Evolutionary conservation across 2,113 vertebrate genomes (phyloP).

Genomic region (Eulemur macaco): DNA sequence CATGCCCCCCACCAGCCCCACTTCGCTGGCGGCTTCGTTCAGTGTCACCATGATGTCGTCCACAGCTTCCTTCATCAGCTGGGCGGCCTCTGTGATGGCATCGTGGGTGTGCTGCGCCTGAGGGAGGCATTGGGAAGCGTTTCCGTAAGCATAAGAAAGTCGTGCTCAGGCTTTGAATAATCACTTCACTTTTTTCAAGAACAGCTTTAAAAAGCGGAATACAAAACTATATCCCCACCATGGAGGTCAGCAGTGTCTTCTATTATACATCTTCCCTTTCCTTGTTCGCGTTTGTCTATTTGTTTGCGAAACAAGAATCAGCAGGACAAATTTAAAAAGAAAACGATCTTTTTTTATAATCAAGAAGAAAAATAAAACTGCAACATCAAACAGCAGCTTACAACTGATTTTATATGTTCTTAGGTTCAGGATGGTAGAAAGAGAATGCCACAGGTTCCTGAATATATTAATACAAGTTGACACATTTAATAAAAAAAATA

Average conservation of each 20-base stretch:
- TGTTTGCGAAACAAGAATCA: not conserved
- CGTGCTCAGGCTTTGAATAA: not conserved
- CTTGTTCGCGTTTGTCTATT: not conserved
- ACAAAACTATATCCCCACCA: not conserved
- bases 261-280: not conserved
- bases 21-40: slow-evolving; percentile 97
- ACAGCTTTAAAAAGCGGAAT: not conserved
- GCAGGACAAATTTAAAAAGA: not conserved
- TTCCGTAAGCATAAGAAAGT: not conserved
- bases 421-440: not conserved
- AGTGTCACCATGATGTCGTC: slow-evolving; percentile 98
- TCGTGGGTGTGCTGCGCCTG: slow-evolving; percentile 97
- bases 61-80: slow-evolving; percentile 98
- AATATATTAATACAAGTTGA: not conserved
- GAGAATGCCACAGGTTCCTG: not conserved
- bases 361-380: not conserved
- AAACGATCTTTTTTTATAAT: not conserved
- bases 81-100: slow-evolving; percentile 95
- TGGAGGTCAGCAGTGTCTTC: not conserved
- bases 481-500: not conserved
- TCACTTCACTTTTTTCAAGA: not conserved
- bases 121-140: not conserved
- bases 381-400: not conserved
- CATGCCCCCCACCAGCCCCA: slow-evolving; percentile 98
- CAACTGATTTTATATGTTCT: not conserved